Conservation (phyloP, 2,888 invertebrate species). For the Yponomeuta plumbellus region DNA sequence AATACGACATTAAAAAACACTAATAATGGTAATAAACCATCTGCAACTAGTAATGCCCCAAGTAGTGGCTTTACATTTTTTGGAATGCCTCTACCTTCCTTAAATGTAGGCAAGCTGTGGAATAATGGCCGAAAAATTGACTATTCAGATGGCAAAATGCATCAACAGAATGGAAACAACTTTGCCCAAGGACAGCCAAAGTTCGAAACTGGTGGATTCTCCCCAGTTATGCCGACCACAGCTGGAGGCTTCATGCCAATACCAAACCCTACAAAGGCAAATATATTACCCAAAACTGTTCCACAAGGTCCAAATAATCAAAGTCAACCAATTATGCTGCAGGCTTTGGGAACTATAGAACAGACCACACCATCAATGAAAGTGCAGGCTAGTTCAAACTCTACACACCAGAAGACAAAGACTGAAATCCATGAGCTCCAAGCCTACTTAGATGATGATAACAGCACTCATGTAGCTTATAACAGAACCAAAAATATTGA, state of each 20-base stretch:
- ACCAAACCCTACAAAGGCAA: constrained; percentile 50
- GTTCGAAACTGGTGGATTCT: constrained; percentile 85
- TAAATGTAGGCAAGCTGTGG: constrained; percentile 82
- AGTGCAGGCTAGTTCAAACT: constrained; percentile 40
- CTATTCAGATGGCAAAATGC: constrained; percentile 55
- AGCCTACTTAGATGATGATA: constrained; percentile 58
- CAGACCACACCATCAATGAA: constrained; percentile 33
- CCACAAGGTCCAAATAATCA: constrained; percentile 28
- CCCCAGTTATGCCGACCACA: constrained; percentile 83
- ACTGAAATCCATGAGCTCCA: constrained; percentile 66
- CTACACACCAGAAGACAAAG: constrained; percentile 57
- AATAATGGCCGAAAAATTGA: constrained; percentile 66
- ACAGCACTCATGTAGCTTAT: constrained; percentile 59
- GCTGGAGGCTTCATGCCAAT: constrained; percentile 84
- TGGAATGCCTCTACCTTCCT: constrained; percentile 85
- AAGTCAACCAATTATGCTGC: constrained; percentile 1
- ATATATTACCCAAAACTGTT: neutral
- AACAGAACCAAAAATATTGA: constrained; percentile 65
- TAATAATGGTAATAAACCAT: constrained; percentile 46
- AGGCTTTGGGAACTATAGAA: neutral
- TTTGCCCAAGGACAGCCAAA: constrained; percentile 72
- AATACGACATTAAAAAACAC: constrained; percentile 30
- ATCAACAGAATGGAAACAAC: constrained; percentile 46
- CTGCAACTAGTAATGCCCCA: constrained; percentile 64
- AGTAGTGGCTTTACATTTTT: constrained; percentile 86